Conservation (phyloP, 64 coral and sea anemone genomes). For the Stichodactyla helianthus region DNA sequence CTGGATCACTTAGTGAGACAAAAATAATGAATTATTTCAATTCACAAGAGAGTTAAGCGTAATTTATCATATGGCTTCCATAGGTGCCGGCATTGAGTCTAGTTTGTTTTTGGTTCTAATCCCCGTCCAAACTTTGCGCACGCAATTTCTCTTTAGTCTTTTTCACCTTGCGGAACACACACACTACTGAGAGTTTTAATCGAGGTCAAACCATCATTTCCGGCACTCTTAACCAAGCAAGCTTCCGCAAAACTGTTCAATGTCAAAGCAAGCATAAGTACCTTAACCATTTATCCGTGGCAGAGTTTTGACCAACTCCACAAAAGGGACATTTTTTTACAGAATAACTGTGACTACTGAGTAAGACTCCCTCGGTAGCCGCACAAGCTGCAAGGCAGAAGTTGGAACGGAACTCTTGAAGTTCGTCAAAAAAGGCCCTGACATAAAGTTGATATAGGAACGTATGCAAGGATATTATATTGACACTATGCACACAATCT, state of each 20-base stretch:
- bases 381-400: no score
- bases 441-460: neutral
- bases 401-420: no score
- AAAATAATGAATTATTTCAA: slow-evolving; percentile 28
- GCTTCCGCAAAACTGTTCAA: neutral
- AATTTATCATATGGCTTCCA: slow-evolving; percentile 1
- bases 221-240: neutral
- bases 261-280: neutral
- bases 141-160: neutral
- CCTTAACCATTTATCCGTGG: neutral
- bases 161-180: slow-evolving; percentile 1
- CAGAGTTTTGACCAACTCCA: neutral
- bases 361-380: no score
- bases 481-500: neutral
- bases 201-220: slow-evolving; percentile 9
- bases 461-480: neutral
- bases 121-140: neutral
- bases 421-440: neutral
- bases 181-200: neutral
- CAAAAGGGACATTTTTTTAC: neutral
- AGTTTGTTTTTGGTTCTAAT: neutral
- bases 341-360: neutral
- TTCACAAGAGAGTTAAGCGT: slow-evolving; percentile 24
- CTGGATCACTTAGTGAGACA: neutral
- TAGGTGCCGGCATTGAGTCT: neutral